Percentiles rank a stretch among this genome's conserved stretches.
Evolutionary conservation across 2,797 vertebrate genomes (phyloP).

Genomic region (Phalloptychus januarius): DNA sequence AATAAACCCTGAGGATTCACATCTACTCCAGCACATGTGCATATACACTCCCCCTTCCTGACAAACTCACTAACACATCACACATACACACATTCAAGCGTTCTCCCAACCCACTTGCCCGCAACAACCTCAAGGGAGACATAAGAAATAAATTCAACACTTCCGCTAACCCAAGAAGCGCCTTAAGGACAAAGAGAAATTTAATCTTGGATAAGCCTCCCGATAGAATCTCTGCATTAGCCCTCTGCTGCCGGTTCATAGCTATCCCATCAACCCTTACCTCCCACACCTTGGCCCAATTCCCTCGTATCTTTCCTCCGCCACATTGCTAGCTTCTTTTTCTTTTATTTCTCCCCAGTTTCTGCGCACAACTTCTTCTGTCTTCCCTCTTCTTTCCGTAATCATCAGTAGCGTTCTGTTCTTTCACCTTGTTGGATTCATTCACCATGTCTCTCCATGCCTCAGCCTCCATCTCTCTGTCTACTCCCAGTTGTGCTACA

Average conservation of each 20-base stretch:
- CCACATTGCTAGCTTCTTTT: slow-evolving; percentile 24
- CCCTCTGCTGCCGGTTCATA: slow-evolving; percentile 72
- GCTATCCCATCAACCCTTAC: slow-evolving; percentile 75
- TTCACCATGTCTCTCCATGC: slow-evolving; percentile 13
- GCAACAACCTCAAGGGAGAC: slow-evolving; percentile 68
- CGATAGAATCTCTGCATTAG: slow-evolving; percentile 80
- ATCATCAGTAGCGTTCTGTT: slow-evolving; percentile 10
- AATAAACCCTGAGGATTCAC: slow-evolving; percentile 58
- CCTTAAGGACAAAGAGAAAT: slow-evolving; percentile 82
- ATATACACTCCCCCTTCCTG: slow-evolving; percentile 14
- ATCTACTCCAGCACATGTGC: slow-evolving; percentile 35
- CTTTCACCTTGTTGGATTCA: slow-evolving; percentile 6
- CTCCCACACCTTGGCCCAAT: slow-evolving; percentile 71
- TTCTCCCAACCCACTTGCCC: slow-evolving; percentile 41
- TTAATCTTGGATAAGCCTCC: slow-evolving; percentile 82
- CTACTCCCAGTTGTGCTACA: slow-evolving; percentile 42
- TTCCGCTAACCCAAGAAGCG: slow-evolving; percentile 76
- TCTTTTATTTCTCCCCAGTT: slow-evolving; percentile 10
- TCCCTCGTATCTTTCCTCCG: slow-evolving; percentile 46
- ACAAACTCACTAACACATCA: slow-evolving; percentile 8
- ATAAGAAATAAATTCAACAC: slow-evolving; percentile 76
- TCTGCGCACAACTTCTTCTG: slow-evolving; percentile 16
- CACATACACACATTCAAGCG: slow-evolving; percentile 20
- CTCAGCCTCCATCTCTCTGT: slow-evolving; percentile 31
- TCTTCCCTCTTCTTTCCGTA: slow-evolving; percentile 8